phyloP scores from a whole-genome alignment of 2,888 invertebrate genomes.

The Lepas anatifera region DNA sequence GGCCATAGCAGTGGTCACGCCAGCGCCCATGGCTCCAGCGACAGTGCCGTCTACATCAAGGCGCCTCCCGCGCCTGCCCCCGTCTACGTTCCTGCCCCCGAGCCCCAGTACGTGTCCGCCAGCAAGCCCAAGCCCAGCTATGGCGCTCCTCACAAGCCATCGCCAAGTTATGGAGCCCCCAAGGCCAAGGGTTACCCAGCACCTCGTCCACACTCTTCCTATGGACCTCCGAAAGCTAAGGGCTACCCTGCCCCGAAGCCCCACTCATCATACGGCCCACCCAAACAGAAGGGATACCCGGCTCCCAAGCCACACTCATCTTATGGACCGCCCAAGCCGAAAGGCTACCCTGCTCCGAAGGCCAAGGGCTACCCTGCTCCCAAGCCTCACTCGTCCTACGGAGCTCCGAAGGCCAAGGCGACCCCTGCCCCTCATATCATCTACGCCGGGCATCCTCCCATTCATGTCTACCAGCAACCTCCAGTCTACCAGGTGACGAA shows the following conservation, averaged over 20 bases:
- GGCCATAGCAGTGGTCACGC: not conserved
- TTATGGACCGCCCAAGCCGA: conserved; percentile 19
- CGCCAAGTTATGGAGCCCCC: conserved; percentile 19
- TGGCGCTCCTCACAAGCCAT: conserved; percentile 11
- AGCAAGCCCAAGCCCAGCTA: conserved; percentile 14
- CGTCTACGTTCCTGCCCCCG: conserved; percentile 25
- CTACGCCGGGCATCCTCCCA: conserved; percentile 33
- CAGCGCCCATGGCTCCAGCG: conserved; percentile 17
- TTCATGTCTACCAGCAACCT: conserved; percentile 32
- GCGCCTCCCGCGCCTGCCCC: conserved; percentile 26
- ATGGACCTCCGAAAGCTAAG: conserved; percentile 20
- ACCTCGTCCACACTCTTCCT: conserved; percentile 13
- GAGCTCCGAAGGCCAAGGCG: conserved; percentile 19
- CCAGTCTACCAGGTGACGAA: conserved; percentile 24
- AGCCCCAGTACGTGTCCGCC: conserved; percentile 25
- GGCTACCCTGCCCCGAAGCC: conserved; percentile 26
- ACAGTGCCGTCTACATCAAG: conserved; percentile 26
- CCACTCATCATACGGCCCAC: conserved; percentile 22
- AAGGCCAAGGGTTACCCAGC: conserved; percentile 19
- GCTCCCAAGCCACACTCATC: not conserved
- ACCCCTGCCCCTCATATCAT: conserved; percentile 30
- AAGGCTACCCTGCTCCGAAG: conserved; percentile 14
- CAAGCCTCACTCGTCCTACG: conserved; percentile 17
- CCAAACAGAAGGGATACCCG: conserved; percentile 9
- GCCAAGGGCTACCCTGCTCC: conserved; percentile 17